Base-by-base conservation (phyloP, 2,113 vertebrate species). In the Lepus americanus region DNA sequence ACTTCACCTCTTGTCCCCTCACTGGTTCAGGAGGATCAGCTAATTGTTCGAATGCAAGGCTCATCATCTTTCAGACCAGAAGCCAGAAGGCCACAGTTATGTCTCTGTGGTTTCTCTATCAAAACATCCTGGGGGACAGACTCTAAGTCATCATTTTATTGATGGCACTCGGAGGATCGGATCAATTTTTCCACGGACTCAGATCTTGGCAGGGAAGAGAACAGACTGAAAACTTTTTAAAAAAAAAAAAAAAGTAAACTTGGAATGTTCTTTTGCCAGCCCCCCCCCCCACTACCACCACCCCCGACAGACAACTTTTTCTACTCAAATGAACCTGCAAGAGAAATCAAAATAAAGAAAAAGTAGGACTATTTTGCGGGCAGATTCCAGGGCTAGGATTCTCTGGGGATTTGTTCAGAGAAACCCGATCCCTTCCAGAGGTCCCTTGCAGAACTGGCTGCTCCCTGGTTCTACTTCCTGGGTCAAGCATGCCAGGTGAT, bases 111-210 rank as follows among this genome's bases (percentile, higher is more conserved):
- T 69, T 96, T 89, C 84, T 55, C 94, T 44, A 63, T 73, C 72
- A 7, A 16, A n/a, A 33, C 51, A 12, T 83, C 80, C 49, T 67
- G 72, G 14, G 6, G 53, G 94, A 86, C 74, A 72, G 36, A 92
- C 77, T 17, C 59, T 64, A 90, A 94, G 19, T 92, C 84, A 39
- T 74, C 20, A 82, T 61, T 95, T 94, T 92, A 95, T 80, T 94
- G 94, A 95, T 79, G 89, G 83, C 63, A 59, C 44, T 6, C 29
- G 55, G 76, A 94, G 33, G 64, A 73, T n/a, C 64, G 77, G 64
- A 86, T 85, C 92, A 33, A 79, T 51, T 92, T 96, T 94, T 90
- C 93, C 93, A 67, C 67, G 89, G 87, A 90, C 67, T 88, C 90
- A 77, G 93, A 94, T 76, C 22, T 83, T 95, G 88, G 96, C 79